A percentile compares a stretch with the other conserved stretches of the same genome.
Conservation (phyloP, 2,113 vertebrate species). For the Meles meles region DNA sequence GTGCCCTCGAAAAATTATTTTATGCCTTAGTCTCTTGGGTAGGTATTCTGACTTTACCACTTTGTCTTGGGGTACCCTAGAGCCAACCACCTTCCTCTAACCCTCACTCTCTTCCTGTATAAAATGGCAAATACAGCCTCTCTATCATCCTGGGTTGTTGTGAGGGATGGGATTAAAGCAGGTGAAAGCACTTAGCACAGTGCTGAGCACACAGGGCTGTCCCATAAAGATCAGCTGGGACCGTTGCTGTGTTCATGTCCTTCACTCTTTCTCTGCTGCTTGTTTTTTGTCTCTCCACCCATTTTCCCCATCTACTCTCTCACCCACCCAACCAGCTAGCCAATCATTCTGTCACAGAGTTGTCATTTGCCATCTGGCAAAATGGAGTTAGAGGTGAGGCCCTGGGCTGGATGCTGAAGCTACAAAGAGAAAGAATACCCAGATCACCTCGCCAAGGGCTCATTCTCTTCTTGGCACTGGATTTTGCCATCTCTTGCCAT, state of each 20-base stretch:
- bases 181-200: not conserved
- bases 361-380: not conserved
- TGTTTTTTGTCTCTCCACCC: not conserved
- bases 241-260: rapidly evolving
- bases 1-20: not conserved
- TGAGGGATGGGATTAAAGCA: not conserved
- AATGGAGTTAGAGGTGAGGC: not conserved
- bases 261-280: not conserved
- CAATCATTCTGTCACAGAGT: not conserved
- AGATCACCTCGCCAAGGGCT: not conserved
- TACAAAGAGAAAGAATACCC: not conserved
- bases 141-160: not conserved
- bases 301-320: not conserved
- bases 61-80: not conserved
- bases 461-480: not conserved
- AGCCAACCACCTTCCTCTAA: not conserved
- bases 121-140: not conserved
- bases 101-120: not conserved
- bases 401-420: not conserved
- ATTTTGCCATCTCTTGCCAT: not conserved
- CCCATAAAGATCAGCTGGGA: not conserved
- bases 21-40: not conserved
- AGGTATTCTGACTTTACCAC: not conserved
- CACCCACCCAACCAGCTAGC: not conserved
- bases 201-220: not conserved